Conservation (phyloP, 64 coral and sea anemone species). For the Porites australiensis region DNA sequence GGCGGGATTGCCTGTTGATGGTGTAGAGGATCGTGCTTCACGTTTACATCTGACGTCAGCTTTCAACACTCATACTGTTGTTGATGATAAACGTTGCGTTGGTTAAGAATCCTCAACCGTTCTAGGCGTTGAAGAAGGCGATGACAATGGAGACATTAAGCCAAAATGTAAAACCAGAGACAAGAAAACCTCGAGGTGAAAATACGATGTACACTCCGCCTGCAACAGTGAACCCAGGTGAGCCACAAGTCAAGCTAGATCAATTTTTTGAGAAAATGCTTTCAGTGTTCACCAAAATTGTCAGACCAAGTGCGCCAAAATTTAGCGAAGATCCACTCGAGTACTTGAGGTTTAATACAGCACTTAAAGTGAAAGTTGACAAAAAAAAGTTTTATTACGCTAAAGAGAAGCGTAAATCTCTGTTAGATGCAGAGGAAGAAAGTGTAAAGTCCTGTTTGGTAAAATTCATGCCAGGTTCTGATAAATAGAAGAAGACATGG, state of each 20-base stretch:
- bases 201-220: no score
- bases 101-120: no score
- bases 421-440: not conserved
- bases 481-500: not conserved
- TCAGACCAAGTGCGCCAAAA: not conserved
- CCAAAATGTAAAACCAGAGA: not conserved
- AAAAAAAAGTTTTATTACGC: not conserved
- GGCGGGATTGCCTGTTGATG: not conserved
- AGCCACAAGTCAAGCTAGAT: not conserved
- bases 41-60: not conserved
- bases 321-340: not conserved
- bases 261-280: slow-evolving; percentile 21
- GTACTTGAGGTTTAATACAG: not conserved
- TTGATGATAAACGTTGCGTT: not conserved
- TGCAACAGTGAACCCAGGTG: no score
- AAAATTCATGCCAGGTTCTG: slow-evolving; percentile 6
- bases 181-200: no score
- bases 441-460: not conserved
- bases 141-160: not conserved
- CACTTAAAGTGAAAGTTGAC: not conserved
- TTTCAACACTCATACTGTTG: not conserved
- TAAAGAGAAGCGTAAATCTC: not conserved
- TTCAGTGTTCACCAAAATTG: not conserved
- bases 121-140: no score
- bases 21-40: not conserved